phyloP scores from a whole-genome alignment of 37 sponge, comb jelly and placozoan species.

The Tethya wilhelma region DNA sequence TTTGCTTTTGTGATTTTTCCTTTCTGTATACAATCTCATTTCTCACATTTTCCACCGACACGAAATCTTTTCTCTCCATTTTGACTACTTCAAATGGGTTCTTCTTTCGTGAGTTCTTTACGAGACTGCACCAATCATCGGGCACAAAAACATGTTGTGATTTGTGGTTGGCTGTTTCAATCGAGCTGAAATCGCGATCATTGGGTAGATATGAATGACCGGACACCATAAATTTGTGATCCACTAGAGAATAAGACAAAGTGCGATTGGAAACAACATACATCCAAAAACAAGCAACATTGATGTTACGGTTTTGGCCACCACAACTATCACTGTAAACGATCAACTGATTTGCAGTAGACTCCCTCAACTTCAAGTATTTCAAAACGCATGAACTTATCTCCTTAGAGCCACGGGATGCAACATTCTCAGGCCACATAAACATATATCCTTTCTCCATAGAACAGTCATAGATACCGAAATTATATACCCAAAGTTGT shows the following conservation, averaged over 20 bases:
- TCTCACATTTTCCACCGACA: slow-evolving; percentile 9
- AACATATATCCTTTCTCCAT: slow-evolving; percentile 14
- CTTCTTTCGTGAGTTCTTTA: neutral
- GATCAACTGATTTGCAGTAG: slow-evolving; percentile 4
- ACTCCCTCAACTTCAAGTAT: neutral
- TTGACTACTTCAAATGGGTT: slow-evolving; percentile 17
- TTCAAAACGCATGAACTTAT: slow-evolving; percentile 11
- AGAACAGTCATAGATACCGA: slow-evolving; percentile 29
- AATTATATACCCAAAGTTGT: slow-evolving; percentile 49
- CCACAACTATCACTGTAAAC: slow-evolving; percentile 35
- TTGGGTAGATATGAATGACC: slow-evolving; percentile 54
- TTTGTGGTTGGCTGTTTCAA: slow-evolving; percentile 2
- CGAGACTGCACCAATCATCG: slow-evolving; percentile 22
- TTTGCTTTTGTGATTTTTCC: neutral
- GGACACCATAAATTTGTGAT: slow-evolving; percentile 49
- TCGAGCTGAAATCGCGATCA: slow-evolving; percentile 26
- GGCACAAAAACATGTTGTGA: slow-evolving; percentile 18
- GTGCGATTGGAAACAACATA: slow-evolving; percentile 16
- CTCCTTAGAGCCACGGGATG: slow-evolving; percentile 31
- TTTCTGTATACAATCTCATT: slow-evolving; percentile 23
- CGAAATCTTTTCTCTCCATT: slow-evolving; percentile 27
- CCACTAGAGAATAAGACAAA: slow-evolving; percentile 16
- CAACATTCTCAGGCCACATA: slow-evolving; percentile 35
- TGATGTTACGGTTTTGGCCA: slow-evolving; percentile 40
- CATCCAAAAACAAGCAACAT: slow-evolving; percentile 24